Base-by-base conservation (phyloP, 2,888 invertebrate genomes). In the Cryptus armator region DNA sequence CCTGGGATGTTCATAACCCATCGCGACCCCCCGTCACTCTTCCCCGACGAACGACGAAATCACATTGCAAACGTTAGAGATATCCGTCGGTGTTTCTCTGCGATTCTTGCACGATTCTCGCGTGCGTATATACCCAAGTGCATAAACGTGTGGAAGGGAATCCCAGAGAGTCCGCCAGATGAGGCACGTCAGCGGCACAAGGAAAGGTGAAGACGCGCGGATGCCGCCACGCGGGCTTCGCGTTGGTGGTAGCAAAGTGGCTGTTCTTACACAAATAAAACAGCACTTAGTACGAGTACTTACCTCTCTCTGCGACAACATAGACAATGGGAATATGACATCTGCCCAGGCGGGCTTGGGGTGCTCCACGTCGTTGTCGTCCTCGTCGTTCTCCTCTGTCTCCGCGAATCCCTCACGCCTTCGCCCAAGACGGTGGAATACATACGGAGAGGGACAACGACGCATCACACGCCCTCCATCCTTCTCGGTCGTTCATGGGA, bases 261-360 rank as follows among this genome's bases (percentile, higher is more conserved):
- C 89, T 92, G 92, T 92, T 92, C 92, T 93, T 93, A 92, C 88
- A 92, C 93, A 93, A 93, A 93, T 93, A 93, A 93, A 93, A 93
- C 91, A 92, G 92, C 92, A 93, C 93, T 93, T 92, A 92, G 92
- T 87, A 88, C 89, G 87, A 90, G 92, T 91, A 91, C 92, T 92
- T 91, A 91, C 87, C 89, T 88, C 87, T 89, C 89, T 87, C 89
- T 89, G 87, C 89, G 90, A 91, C 91, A 92, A 92, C 91, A 91
- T 90, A 91, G 92, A 93, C 92, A 93, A 93, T 93, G 92, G 91
- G 91, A 93, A 93, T 92, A 92, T 91, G 93, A 93, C 93, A 92
- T 92, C 91, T 92, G 92, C 90, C 91, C 88, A 88, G 88, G 89
- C 78, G 37, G 76, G 72, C 56, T 83, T 68, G 37, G 37, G 37